These are phyloP conservation scores for Lamprotornis superbus DNA, from an alignment of 2,113 vertebrate species.

Conservation along the genomic window DNA sequence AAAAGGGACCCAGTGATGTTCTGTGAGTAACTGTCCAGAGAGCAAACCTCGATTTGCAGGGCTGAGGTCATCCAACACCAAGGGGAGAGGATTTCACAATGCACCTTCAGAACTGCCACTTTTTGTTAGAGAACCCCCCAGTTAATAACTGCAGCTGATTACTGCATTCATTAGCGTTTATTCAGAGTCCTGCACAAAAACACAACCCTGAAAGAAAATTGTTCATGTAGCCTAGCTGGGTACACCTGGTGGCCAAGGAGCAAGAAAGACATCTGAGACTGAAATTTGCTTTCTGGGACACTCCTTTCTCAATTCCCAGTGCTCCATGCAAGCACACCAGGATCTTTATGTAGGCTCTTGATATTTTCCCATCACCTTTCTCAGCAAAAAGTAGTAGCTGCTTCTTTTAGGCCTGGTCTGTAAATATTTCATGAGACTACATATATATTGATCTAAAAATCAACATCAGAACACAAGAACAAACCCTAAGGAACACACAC, in stretches of 20 bases:
- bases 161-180: not conserved
- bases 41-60: not conserved
- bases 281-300: not conserved
- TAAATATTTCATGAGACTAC: constrained; percentile 22
- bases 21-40: not conserved
- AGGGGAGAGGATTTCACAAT: not conserved
- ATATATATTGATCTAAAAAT: not conserved
- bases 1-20: constrained; percentile 11
- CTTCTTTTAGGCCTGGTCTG: not conserved
- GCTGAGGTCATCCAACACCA: not conserved
- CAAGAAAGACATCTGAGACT: not conserved
- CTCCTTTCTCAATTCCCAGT: not conserved
- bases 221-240: fast-evolving
- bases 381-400: not conserved
- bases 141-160: constrained; percentile 1
- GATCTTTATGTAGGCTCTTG: not conserved
- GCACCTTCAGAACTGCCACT: not conserved
- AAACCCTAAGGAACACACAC: not conserved
- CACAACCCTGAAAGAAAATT: not conserved
- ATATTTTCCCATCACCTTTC: not conserved
- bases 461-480: not conserved
- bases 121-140: not conserved
- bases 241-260: not conserved
- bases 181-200: not conserved
- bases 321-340: not conserved